A percentile compares a stretch with the other conserved stretches of the same genome.
phyloP scores from a whole-genome alignment of 2,113 vertebrate species.

The Dendrocopos noguchii region DNA sequence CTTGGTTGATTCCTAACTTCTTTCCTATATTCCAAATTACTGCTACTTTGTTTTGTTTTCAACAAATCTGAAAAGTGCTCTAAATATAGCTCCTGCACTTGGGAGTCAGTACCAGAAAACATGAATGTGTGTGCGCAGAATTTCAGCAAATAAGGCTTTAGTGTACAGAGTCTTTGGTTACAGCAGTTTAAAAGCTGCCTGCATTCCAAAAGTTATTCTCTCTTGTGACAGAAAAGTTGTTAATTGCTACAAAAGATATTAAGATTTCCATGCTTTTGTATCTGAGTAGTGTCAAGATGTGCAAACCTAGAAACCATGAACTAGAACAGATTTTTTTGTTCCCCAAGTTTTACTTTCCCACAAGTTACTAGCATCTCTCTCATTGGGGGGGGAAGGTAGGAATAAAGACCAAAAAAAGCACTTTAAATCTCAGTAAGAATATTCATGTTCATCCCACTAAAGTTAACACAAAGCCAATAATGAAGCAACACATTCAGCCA shows the following conservation, averaged over 20 bases:
- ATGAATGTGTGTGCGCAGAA: not conserved
- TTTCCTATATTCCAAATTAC: constrained; percentile 62
- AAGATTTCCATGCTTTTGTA: not conserved
- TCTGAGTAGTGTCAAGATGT: not conserved
- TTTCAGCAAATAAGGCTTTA: constrained; percentile 39
- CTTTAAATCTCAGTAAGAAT: not conserved
- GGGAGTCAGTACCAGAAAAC: constrained; percentile 10
- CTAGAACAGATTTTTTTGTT: not conserved
- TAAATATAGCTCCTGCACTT: constrained; percentile 50
- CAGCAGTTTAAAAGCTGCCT: not conserved
- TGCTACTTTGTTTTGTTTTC: constrained; percentile 51
- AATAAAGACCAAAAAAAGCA: not conserved
- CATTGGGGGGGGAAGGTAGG: not conserved
- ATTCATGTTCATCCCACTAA: not conserved
- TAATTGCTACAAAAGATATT: not conserved
- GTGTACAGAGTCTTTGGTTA: not conserved
- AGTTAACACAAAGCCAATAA: not conserved
- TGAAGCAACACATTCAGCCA: not conserved
- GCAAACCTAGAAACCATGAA: not conserved
- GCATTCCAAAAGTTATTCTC: not conserved
- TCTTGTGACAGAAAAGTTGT: not conserved
- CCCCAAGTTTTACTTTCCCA: not conserved
- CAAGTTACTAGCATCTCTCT: not conserved
- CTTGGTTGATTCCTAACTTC: constrained; percentile 38
- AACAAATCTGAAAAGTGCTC: constrained; percentile 37